phyloP scores from a whole-genome alignment of 92 coral and sea anemone species.

The Metridium senile region DNA sequence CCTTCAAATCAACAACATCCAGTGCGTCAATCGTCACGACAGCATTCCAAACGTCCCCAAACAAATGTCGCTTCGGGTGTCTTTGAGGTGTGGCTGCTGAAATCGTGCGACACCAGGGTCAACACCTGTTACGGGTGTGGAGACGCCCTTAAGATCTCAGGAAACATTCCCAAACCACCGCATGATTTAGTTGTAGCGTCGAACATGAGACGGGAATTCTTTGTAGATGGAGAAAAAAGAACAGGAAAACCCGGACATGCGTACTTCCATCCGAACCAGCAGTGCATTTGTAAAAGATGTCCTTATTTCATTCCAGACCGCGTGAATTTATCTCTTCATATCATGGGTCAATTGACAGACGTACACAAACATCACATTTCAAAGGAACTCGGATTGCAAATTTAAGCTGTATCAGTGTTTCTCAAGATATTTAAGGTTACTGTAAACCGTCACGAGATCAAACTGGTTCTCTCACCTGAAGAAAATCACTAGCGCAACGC shows the following conservation, averaged over 20 bases:
- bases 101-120: neutral
- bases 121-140: neutral
- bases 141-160: neutral
- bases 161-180: neutral
- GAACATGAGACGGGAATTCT: neutral
- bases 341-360: neutral
- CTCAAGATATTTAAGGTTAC: too few relatives aligned
- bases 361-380: too few relatives aligned
- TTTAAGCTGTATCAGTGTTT: too few relatives aligned
- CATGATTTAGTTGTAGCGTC: neutral
- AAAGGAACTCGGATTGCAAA: too few relatives aligned
- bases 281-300: neutral
- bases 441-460: too few relatives aligned
- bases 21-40: too few relatives aligned
- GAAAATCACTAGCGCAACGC: too few relatives aligned
- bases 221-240: neutral
- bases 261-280: neutral
- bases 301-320: neutral
- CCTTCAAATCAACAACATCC: too few relatives aligned
- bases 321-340: neutral
- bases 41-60: too few relatives aligned
- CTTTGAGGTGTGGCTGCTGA: neutral
- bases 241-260: constrained; percentile 22
- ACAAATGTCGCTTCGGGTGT: neutral
- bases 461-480: too few relatives aligned